Base-by-base conservation (phyloP, 2,888 invertebrate genomes). In the Leptopilina drosophilae region DNA sequence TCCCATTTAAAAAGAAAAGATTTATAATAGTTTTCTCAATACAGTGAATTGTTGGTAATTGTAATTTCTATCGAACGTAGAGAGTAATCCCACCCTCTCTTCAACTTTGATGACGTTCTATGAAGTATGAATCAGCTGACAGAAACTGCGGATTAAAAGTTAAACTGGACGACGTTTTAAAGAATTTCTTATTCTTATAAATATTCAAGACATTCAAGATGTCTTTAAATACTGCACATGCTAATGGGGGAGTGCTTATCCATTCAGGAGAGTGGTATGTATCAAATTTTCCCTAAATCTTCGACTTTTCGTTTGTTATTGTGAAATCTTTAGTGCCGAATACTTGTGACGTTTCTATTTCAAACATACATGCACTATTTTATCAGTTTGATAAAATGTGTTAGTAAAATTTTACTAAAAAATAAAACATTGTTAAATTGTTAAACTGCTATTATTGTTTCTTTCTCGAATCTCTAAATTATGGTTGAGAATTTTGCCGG, bases 181-280 rank as follows among this genome's bases (percentile, higher is more conserved):
- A 62, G 8, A 59, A n/a, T 59, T 53, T 53, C 3, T 53, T 0
- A 8, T 33, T 33, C 33, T 33, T 33, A 33, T 69, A 76, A 56
- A 49, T 9, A 33, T n/a, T 49, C 2, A 49, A 49, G 49, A 49
- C 49, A 14, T 40, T 56, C 49, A 93, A 92, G 90, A 98, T 99
- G 99, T 98, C 98, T 85, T 93, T 99, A 84, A 99, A 99, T 92
- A 98, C 98, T 83, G 97, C 99, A 77, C 98, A 99, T 92, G 96
- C 98, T 78, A 97, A 97, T 90, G 97, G 97, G 82, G 98, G 98
- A 76, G 98, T 99, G 64, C 93, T 99, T 78, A 97, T 99, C 89
- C 98, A 98, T 91, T 95, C 96, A 84, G 98, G 98, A 87, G 99
- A 99, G 94, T 95, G 96, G 99, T 99, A 94, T 95, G 96, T 94